Percentiles rank a stretch among this genome's conserved stretches.
phyloP scores from a whole-genome alignment of 1,140 invertebrate genomes.

The Spodoptera litura region DNA sequence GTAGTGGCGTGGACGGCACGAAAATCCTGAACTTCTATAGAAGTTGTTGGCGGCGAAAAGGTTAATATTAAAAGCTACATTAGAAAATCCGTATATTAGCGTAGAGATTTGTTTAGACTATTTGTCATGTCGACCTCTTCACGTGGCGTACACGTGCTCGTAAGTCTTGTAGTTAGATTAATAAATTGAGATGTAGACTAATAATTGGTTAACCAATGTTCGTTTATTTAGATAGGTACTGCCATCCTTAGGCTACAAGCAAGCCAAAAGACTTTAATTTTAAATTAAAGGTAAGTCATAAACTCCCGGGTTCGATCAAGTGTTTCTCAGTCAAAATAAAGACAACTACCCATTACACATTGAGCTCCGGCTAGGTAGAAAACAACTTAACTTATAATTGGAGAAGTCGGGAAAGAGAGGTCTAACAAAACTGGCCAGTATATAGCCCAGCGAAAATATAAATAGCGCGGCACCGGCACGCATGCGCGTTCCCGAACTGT shows the following conservation, averaged over 20 bases:
- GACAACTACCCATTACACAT: slow-evolving; percentile 39
- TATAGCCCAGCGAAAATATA: slow-evolving; percentile 73
- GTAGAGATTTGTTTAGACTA: neutral
- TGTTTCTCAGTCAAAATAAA: slow-evolving; percentile 59
- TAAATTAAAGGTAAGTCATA: slow-evolving; percentile 35
- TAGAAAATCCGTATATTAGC: neutral
- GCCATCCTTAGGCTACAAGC: neutral
- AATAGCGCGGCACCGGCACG: slow-evolving; percentile 65
- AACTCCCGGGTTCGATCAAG: slow-evolving; percentile 51
- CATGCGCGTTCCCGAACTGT: slow-evolving; percentile 58
- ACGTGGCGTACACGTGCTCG: neutral
- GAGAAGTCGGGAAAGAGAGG: slow-evolving; percentile 33
- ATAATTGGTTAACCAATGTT: too few relatives aligned
- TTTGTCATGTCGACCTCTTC: slow-evolving; percentile 10
- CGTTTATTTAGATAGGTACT: too few relatives aligned
- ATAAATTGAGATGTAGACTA: too few relatives aligned
- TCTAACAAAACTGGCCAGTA: slow-evolving; percentile 55
- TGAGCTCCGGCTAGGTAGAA: slow-evolving; percentile 49
- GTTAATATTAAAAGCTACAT: neutral
- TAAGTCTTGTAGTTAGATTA: too few relatives aligned
- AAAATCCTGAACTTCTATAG: too few relatives aligned
- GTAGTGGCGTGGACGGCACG: too few relatives aligned
- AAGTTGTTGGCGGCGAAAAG: too few relatives aligned
- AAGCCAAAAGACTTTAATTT: slow-evolving; percentile 37
- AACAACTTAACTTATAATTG: neutral